Base-by-base conservation (phyloP, 2,113 vertebrate species). In the Brachyhypopomus gauderio region DNA sequence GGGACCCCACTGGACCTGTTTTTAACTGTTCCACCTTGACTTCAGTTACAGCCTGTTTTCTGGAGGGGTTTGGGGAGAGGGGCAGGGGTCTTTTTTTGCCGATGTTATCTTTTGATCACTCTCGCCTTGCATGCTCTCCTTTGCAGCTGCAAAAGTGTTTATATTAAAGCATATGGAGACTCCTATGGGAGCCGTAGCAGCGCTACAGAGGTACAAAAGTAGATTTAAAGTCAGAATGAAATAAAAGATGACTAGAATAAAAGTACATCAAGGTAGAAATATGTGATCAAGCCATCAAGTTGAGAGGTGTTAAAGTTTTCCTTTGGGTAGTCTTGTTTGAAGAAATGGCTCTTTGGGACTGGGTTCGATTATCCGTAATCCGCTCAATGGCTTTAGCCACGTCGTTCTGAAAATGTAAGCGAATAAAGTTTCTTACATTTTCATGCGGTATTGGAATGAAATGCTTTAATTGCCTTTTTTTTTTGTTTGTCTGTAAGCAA, bases 91-190 rank as follows among this genome's bases (percentile, higher is more conserved):
- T 75, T 63, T 81, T 63, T 81, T 77, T 76, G 20, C 82, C 74
- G 86, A 87, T 88, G 85, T 86, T 88, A 84, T 89, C 84, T 85
- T 87, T 86, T 80, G 84, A 86, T 88, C 81, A 59, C 41, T 82
- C 78, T 85, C 74, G 38, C 69, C 48, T 71, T 41, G 59, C 78
- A n/a, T n/a, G 60, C 25, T 27, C 17, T 38, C 38, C 85, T 79
- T 75, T 81, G 78, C 86, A 88, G 85, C 88, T 88, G 86, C 77
- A 78, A 80, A 87, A 80, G 85, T 89, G 86, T 88, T 89, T 89
- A 86, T 87, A 88, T 89, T 87, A 83, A 83, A 78, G 85, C 73
- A 64, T 85, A 86, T 85, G 81, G 82, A 73, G 85, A 62, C 71
- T 86, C 86, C 86, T 75, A 25, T 41, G 83, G 88, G 86, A 75